These are phyloP conservation scores for Zaprionus capensis DNA, from an alignment of 1,140 invertebrate species.

Conservation along the genomic window DNA sequence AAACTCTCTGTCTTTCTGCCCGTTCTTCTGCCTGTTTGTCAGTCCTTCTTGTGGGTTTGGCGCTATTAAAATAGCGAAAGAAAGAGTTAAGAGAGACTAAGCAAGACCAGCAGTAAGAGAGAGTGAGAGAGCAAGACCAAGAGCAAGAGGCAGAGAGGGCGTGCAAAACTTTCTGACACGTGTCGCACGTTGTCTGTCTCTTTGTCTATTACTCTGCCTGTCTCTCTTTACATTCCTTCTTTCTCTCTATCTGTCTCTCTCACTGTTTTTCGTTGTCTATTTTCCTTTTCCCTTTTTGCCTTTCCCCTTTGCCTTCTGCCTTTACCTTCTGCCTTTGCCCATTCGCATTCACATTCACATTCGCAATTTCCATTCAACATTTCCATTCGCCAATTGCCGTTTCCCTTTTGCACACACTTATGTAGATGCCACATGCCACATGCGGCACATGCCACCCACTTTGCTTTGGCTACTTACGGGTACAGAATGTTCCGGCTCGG, in stretches of 20 bases:
- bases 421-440: constrained; percentile 8
- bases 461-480: constrained; percentile 75
- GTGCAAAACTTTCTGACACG: constrained; percentile 46
- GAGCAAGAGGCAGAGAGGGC: background rate
- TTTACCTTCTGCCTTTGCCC: constrained; percentile 16
- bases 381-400: constrained; percentile 22
- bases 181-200: constrained; percentile 26
- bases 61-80: background rate
- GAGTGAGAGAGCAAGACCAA: background rate
- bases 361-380: background rate
- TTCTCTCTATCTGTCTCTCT: background rate
- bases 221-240: background rate
- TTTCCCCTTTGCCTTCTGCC: background rate
- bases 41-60: background rate
- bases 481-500: constrained; percentile 84
- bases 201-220: too few species aligned
- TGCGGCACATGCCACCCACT: constrained; percentile 29
- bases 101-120: background rate
- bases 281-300: background rate
- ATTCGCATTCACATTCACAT: constrained; percentile 1
- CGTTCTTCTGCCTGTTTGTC: background rate
- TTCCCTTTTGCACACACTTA: constrained; percentile 9
- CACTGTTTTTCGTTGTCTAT: background rate
- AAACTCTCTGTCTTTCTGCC: background rate
- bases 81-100: background rate